Evolutionary conservation across 2,888 invertebrate genomes (phyloP), one percentile per base, ranked within the genome.

Genomic region (Drosophila monieri): DNA sequence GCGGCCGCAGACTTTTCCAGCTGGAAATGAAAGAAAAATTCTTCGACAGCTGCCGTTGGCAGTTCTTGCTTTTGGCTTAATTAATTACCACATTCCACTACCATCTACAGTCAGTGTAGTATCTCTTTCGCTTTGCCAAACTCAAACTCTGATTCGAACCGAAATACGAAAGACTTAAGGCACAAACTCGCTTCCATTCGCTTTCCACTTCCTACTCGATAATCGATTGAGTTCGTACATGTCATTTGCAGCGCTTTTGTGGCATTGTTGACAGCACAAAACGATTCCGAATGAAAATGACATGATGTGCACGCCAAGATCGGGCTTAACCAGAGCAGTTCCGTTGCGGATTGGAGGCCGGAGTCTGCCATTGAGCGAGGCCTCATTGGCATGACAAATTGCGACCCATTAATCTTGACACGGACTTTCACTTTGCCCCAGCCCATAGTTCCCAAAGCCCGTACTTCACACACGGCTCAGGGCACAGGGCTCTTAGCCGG

Each of bases 191-290:
- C 47, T 27, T 9, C 27, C 27, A 27, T 58, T 41, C 46, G 76
- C 73, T 78, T 76, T 81, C 78, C 85, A 80, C 77, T 85, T 85
- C 77, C 81, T 79, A 75, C 69, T 77, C 79, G 64, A 61, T 81
- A 81, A 81, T 85, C 79, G 85, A 83, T 83, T 85, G 81, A 83
- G 81, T 81, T 81, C 85, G 79, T 77, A 85, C 81, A 83, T 83
- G 81, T 85, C 79, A 76, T 79, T 79, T 81, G 81, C 79, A 62
- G 67, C 61, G 74, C 77, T 77, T 81, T 79, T 83, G 85, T 78
- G 75, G 79, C 81, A 81, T 65, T 81, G 81, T 70, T 81, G 81
- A 85, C 81, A 83, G 85, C 85, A 66, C 59, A 58, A 60, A 72
- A 71, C 58, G 72, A 76, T 85, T 51, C 49, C 54, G 65, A 77